Percentiles rank a stretch among this genome's conserved stretches.
phyloP scores from a whole-genome alignment of 2,888 invertebrate species.

The Scelioninae gen. 1 region DNA sequence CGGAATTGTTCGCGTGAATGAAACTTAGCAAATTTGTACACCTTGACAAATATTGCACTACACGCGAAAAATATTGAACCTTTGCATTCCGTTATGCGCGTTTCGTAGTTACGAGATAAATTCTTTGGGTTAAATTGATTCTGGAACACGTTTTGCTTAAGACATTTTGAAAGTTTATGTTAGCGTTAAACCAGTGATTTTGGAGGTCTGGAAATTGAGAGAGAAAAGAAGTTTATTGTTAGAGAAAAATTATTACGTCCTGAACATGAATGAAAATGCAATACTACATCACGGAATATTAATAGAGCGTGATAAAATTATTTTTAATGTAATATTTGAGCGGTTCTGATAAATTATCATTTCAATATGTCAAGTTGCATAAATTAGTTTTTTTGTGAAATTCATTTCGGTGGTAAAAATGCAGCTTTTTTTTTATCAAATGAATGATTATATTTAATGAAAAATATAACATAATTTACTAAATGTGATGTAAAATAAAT shows the following conservation, averaged over 20 bases:
- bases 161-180: slow-evolving; percentile 46
- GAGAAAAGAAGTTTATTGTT: slow-evolving; percentile 38
- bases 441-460: too few species aligned
- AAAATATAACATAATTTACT: too few species aligned
- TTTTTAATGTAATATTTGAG: too few species aligned
- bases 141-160: slow-evolving; percentile 48
- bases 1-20: slow-evolving; percentile 36
- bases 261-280: slow-evolving; percentile 20
- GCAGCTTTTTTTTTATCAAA: too few species aligned
- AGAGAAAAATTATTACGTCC: slow-evolving; percentile 19
- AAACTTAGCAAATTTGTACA: slow-evolving; percentile 39
- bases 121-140: slow-evolving; percentile 26
- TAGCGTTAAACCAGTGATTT: slow-evolving; percentile 24
- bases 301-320: slow-evolving; percentile 1
- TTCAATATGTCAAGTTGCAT: too few species aligned
- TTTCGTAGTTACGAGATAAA: slow-evolving; percentile 32
- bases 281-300: background rate
- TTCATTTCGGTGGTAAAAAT: too few species aligned
- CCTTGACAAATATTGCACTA: slow-evolving; percentile 50
- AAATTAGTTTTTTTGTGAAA: too few species aligned
- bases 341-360: too few species aligned
- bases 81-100: slow-evolving; percentile 35
- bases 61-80: slow-evolving; percentile 46
- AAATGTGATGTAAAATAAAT: too few species aligned
- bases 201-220: slow-evolving; percentile 28